Evolutionary conservation across 2,113 vertebrate species (phyloP).

Genomic region (Callocephalon fimbriatum): DNA sequence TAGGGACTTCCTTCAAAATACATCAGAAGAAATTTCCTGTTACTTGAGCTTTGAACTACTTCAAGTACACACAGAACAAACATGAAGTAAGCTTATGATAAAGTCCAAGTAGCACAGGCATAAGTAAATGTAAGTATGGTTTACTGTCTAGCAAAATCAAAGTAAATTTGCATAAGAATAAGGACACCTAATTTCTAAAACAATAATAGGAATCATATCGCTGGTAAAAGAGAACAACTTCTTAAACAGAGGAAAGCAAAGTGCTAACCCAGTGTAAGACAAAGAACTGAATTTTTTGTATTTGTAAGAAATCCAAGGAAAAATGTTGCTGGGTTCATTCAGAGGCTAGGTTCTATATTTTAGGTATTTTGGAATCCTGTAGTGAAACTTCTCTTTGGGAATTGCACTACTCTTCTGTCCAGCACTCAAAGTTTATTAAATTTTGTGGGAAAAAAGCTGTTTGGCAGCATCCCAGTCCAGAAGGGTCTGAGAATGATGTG

Average conservation of each 20-base stretch:
- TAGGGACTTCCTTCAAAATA: background rate
- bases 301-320: background rate
- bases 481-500: conserved; percentile 69
- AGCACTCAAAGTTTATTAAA: conserved; percentile 56
- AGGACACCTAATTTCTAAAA: background rate
- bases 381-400: conserved; percentile 55
- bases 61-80: background rate
- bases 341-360: background rate
- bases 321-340: conserved; percentile 1
- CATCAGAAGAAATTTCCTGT: background rate
- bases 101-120: background rate
- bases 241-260: background rate
- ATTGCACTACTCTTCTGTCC: conserved; percentile 27
- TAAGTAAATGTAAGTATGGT: background rate
- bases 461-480: conserved; percentile 67
- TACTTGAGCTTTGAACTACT: background rate
- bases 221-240: background rate
- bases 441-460: conserved; percentile 71
- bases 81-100: background rate
- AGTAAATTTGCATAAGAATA: background rate
- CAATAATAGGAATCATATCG: background rate
- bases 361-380: conserved; percentile 23
- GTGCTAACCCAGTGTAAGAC: background rate
- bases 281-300: background rate
- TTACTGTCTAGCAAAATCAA: background rate